These are phyloP conservation scores for Schizopygopsis pylzovi DNA, from an alignment of 2,797 vertebrate genomes.

Conservation along the genomic window DNA sequence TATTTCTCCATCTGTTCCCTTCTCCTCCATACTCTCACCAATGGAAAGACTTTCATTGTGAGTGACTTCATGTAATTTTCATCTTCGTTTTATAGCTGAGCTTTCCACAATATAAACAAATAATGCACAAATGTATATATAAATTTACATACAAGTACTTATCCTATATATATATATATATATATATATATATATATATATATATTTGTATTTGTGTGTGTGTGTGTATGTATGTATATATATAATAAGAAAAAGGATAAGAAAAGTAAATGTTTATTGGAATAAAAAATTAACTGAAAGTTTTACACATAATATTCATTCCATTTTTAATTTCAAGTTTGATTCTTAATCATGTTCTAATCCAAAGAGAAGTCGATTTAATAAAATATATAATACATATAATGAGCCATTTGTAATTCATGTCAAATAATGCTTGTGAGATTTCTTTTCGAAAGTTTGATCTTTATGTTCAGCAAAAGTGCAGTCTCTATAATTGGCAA, in stretches of 20 bases:
- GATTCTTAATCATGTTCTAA: not conserved
- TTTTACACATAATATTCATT: conserved; percentile 27
- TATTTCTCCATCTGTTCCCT: conserved; percentile 76
- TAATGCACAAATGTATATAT: not conserved
- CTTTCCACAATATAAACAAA: not conserved
- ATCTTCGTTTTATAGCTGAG: conserved; percentile 16
- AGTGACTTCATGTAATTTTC: conserved; percentile 50
- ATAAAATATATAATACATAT: not conserved
- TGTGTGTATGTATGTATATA: too few relatives aligned
- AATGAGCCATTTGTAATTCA: not conserved
- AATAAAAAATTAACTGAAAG: not conserved
- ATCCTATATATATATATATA: not conserved
- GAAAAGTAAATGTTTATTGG: not conserved
- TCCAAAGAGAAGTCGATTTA: not conserved
- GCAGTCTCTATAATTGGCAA: conserved; percentile 1
- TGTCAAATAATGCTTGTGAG: not conserved
- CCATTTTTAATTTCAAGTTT: conserved; percentile 15
- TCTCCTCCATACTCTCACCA: conserved; percentile 57
- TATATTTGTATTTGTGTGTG: too few relatives aligned
- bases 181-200: too few relatives aligned
- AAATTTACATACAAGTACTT: not conserved
- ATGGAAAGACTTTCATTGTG: conserved; percentile 67
- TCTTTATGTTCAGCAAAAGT: conserved; percentile 19
- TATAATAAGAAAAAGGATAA: too few relatives aligned
- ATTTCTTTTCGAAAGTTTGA: conserved; percentile 4